Evolutionary conservation across 2,113 vertebrate species (phyloP), one percentile per base, ranked within the genome.

Genomic region (Furnarius figulus): DNA sequence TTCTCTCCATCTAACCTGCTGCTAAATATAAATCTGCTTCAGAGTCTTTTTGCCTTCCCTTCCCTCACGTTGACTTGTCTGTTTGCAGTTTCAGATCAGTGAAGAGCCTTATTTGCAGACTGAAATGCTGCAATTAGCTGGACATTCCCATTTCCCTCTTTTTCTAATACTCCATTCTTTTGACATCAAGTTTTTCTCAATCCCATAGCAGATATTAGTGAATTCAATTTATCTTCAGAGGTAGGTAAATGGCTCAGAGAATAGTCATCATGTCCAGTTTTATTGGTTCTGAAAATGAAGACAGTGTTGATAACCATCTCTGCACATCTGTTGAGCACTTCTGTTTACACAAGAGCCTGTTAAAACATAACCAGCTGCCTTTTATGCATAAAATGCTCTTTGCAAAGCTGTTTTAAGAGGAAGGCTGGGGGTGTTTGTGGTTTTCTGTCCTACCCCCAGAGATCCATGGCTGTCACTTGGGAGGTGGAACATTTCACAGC

Each of bases 11-110:
- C 93, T 79, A 84, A 94, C 90, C 84, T 96, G 86, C 75, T 96
- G 62, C 94, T 96, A 96, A 96, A 96, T 96, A 95, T 95, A 83
- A 92, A 82, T 67, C 89, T 96, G 90, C 79, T 97, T 97, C 79
- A 87, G 78, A 91, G 65, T 71, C 68, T 90, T 87, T 85, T 79
- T 82, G 70, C 79, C 66, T 93, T 90, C 23, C 1, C 80, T 89
- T 80, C 46, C 81, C 82, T 96, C 72, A 77, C 63, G 12, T 62
- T 90, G 79, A 85, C 83, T 89, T 86, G 88, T 92, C 82, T 95
- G 79, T 92, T 96, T 96, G 87, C 84, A 67, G 87, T 93, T 97
- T 94, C 88, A 80, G 86, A 95, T 90, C 76, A 91, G 91, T 68
- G 89, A 76, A 71, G 94, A 94, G 56, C 67, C 63, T 87, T 58